phyloP scores from a whole-genome alignment of 1,140 invertebrate species.

The Atta texana region DNA sequence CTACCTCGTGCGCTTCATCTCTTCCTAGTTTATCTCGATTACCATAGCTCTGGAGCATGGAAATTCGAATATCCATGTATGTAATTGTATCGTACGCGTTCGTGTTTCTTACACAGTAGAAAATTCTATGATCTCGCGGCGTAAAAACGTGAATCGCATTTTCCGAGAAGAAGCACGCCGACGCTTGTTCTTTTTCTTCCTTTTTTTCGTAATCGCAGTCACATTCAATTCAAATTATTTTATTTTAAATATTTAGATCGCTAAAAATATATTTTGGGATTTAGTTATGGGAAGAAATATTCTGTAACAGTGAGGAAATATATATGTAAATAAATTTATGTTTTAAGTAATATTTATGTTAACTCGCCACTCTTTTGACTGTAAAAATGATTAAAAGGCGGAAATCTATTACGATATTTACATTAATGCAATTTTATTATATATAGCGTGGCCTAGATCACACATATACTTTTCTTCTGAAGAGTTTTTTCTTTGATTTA shows the following conservation, averaged over 20 bases:
- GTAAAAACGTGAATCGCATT: background rate
- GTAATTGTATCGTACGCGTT: background rate
- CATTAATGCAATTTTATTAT: constrained; percentile 13
- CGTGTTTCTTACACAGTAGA: background rate
- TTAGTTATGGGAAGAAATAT: background rate
- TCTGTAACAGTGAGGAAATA: constrained; percentile 7
- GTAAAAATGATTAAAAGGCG: background rate
- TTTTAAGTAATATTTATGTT: constrained; percentile 35
- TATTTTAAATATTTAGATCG: constrained; percentile 16
- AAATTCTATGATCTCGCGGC: constrained; percentile 12
- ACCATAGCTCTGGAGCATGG: background rate
- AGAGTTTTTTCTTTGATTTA: constrained; percentile 1
- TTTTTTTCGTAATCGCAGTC: background rate
- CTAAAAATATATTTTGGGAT: background rate
- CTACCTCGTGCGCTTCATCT: constrained; percentile 46
- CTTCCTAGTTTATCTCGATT: constrained; percentile 36
- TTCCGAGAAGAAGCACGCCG: background rate
- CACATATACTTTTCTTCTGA: background rate
- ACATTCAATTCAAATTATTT: background rate
- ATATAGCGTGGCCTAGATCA: constrained; percentile 1
- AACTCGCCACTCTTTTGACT: background rate
- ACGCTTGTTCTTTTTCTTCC: background rate
- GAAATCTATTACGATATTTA: background rate
- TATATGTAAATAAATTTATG: constrained; percentile 34
- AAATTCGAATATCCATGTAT: constrained; percentile 13